Percentiles rank a stretch among this genome's conserved stretches.
These are phyloP conservation scores for Hemiscyllium ocellatum DNA, from an alignment of 2,113 vertebrate species.

Conservation along the genomic window DNA sequence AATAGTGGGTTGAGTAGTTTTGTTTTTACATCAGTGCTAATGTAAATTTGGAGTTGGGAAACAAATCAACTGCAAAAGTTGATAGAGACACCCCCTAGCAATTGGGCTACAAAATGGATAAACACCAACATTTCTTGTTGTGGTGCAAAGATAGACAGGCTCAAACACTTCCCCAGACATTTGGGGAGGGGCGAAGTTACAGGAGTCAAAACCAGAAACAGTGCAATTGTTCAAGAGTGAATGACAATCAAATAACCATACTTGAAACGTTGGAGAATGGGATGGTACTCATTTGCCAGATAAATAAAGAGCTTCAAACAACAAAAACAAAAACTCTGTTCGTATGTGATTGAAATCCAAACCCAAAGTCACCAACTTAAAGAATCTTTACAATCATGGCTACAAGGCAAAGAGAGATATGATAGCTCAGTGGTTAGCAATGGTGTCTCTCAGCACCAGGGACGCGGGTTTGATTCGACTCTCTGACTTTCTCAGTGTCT, in stretches of 20 bases:
- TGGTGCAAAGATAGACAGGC: not conserved
- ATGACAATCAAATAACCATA: not conserved
- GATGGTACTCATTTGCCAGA: not conserved
- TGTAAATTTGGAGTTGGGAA: not conserved
- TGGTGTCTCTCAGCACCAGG: too few relatives aligned
- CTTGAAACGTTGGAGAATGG: not conserved
- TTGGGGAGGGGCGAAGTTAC: not conserved
- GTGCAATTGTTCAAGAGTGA: not conserved
- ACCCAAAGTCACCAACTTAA: not conserved
- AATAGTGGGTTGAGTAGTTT: not conserved
- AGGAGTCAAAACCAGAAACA: not conserved
- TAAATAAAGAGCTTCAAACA: not conserved
- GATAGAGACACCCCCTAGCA: not conserved
- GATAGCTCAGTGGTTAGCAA: too few relatives aligned
- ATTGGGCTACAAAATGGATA: not conserved
- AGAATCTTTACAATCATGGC: not conserved
- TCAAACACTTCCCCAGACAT: too few relatives aligned
- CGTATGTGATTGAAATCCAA: not conserved
- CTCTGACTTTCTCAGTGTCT: too few relatives aligned
- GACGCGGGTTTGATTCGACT: too few relatives aligned
- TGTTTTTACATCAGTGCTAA: not conserved
- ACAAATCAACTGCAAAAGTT: not conserved
- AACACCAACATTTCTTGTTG: not conserved
- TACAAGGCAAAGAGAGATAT: not conserved
- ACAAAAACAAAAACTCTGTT: not conserved